phyloP scores from a whole-genome alignment of 2,113 vertebrate species.

The Ctenodactylus gundi region DNA sequence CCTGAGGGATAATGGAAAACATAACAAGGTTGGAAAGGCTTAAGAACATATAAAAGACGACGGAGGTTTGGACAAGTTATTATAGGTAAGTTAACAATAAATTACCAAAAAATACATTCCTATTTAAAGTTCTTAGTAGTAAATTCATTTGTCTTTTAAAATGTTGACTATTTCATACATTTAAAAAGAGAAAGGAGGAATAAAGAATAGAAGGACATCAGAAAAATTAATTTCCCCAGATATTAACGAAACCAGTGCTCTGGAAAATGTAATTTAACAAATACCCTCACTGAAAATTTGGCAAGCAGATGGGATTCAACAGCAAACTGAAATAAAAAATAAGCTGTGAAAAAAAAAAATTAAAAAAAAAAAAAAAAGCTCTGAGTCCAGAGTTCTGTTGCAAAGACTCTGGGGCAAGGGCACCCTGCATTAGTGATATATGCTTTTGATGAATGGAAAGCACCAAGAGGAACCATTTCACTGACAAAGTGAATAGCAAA shows the following conservation, averaged over 20 bases:
- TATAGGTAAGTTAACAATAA: not conserved
- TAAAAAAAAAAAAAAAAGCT: slow-evolving; percentile 38
- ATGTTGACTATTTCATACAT: not conserved
- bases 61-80: too few relatives aligned
- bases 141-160: slow-evolving; percentile 12
- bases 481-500: slow-evolving; percentile 81
- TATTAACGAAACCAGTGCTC: not conserved
- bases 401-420: slow-evolving; percentile 94
- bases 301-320: not conserved
- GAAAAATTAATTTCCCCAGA: slow-evolving; percentile 23
- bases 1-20: slow-evolving; percentile 12
- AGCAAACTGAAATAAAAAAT: slow-evolving; percentile 25
- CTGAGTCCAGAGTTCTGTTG: not conserved
- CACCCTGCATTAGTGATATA: slow-evolving; percentile 95
- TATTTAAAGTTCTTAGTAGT: not conserved
- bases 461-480: too few relatives aligned
- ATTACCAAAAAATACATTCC: not conserved
- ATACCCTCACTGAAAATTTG: slow-evolving; percentile 4
- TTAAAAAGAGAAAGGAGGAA: not conserved
- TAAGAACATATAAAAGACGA: slow-evolving; percentile 12
- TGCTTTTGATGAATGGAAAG: slow-evolving; percentile 97
- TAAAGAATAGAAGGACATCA: not conserved
- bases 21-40: not conserved
- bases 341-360: not conserved
- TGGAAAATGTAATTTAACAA: slow-evolving; percentile 38